A percentile compares a stretch with the other conserved stretches of the same genome.
phyloP scores from a whole-genome alignment of 2,888 invertebrate species.

The Cerceris rybyensis region DNA sequence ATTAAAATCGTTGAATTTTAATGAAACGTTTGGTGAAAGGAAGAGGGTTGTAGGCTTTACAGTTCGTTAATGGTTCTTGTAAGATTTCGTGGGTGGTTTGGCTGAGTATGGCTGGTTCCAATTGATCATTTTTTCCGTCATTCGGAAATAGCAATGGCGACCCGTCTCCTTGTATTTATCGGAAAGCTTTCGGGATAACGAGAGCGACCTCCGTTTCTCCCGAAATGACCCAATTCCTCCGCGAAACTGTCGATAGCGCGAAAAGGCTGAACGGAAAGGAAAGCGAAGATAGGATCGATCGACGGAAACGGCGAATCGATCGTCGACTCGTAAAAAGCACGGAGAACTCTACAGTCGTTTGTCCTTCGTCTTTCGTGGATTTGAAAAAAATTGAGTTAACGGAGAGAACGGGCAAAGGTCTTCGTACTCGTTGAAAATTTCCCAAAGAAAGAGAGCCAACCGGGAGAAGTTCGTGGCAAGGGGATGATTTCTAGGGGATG shows the following conservation, averaged over 20 bases:
- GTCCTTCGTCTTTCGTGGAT: slow-evolving; percentile 31
- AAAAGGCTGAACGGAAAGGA: slow-evolving; percentile 22
- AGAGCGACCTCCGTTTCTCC: slow-evolving; percentile 37
- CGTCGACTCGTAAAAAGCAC: slow-evolving; percentile 10
- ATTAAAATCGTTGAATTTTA: too few species aligned
- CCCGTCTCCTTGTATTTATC: slow-evolving; percentile 39
- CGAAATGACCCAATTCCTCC: slow-evolving; percentile 63
- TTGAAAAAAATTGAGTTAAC: slow-evolving; percentile 62
- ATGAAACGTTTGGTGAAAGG: too few species aligned
- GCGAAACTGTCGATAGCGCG: slow-evolving; percentile 38
- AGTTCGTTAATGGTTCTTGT: too few species aligned
- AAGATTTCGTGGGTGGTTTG: too few species aligned
- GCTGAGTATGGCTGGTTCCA: background rate
- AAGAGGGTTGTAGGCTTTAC: too few species aligned
- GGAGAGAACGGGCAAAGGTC: slow-evolving; percentile 9
- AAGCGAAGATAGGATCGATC: slow-evolving; percentile 53
- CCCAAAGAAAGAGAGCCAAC: slow-evolving; percentile 6
- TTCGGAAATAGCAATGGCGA: slow-evolving; percentile 22
- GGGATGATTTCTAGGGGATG: background rate
- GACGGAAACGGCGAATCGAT: slow-evolving; percentile 21
- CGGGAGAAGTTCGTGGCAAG: background rate
- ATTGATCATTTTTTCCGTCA: slow-evolving; percentile 9
- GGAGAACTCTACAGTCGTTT: slow-evolving; percentile 21
- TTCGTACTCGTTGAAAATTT: slow-evolving; percentile 23
- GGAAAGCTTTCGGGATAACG: slow-evolving; percentile 61